Conservation (phyloP, 2,888 invertebrate genomes). For the Neuroscelio doddi region DNA sequence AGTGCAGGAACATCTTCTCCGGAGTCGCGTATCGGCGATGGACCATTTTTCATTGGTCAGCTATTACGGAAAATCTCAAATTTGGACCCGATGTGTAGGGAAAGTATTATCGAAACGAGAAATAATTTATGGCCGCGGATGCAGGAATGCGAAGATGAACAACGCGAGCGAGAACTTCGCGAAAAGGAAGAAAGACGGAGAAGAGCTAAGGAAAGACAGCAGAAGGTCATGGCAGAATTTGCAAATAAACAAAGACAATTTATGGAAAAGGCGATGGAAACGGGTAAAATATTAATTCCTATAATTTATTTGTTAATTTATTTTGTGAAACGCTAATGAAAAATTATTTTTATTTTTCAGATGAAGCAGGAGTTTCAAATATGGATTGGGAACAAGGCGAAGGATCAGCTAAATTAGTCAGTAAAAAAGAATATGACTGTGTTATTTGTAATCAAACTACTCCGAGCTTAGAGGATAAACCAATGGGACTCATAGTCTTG, state of each 20-base stretch:
- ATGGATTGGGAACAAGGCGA: slow-evolving; percentile 80
- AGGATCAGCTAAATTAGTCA: slow-evolving; percentile 74
- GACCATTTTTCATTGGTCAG: slow-evolving; percentile 88
- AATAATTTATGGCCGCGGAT: slow-evolving; percentile 86
- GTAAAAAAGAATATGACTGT: slow-evolving; percentile 88
- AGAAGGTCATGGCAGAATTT: slow-evolving; percentile 94
- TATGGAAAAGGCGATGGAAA: slow-evolving; percentile 84
- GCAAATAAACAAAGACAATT: slow-evolving; percentile 92
- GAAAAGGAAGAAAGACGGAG: slow-evolving; percentile 89
- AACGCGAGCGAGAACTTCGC: slow-evolving; percentile 78
- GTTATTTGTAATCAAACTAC: slow-evolving; percentile 95
- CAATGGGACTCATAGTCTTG: slow-evolving; percentile 91
- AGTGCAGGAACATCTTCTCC: slow-evolving; percentile 29
- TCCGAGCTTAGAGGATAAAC: slow-evolving; percentile 86
- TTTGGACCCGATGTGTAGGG: slow-evolving; percentile 81
- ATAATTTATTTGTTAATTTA: slow-evolving; percentile 33
- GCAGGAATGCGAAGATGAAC: slow-evolving; percentile 85
- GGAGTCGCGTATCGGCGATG: slow-evolving; percentile 82
- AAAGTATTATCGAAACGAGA: slow-evolving; percentile 81
- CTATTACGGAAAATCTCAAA: slow-evolving; percentile 84
- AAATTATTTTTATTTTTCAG: slow-evolving; percentile 60
- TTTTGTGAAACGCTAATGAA: no score
- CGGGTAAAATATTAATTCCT: no score
- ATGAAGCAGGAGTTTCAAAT: slow-evolving; percentile 69
- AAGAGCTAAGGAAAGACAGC: slow-evolving; percentile 90